Base-by-base conservation (phyloP, 2,113 vertebrate species). In the Lathamus discolor region DNA sequence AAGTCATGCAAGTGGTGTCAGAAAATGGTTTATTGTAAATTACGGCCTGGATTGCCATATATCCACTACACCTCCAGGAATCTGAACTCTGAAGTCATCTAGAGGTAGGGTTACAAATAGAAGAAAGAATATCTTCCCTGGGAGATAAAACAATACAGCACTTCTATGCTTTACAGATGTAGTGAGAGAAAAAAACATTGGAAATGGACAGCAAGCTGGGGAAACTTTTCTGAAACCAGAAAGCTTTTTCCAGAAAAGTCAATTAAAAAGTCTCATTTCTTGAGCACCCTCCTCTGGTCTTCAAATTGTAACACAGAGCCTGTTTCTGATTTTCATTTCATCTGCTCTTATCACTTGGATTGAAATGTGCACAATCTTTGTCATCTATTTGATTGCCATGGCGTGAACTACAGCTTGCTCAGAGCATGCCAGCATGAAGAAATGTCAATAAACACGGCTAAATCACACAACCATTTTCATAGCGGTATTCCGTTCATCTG, bases 41-140 rank as follows among this genome's bases (percentile, higher is more conserved):
- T 96, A 95, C 1, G 55, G 88, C 80, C 90, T 74, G 64, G 76
- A 89, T 96, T 94, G 90, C 93, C 86, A 95, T 92, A 93, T 91
- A 96, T 97, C 96, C 90, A 96, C 80, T 95, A 95, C 95, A 97
- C 95, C 96, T 97, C 92, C 77, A 96, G 95, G 95, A 97, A 95
- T 95, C 95, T 97, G 95, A 97, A 88, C 90, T 92, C 95, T 96
- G 90, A 94, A 94, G 96, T 88, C 93, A 91, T 92, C 90, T 59
- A 81, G 92, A 95, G 95, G 93, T 96, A 96, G 78, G 31, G 75
- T 97, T 97, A 95, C 97, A 93, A 95, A 62, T 72, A 95, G 86
- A 87, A 95, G 82, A 96, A 97, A 95, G 84, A 48, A 88, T 96
- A 96, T 94, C 97, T 96, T 97, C 93, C 91, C 83, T 93, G 90